A percentile compares a stretch with the other conserved stretches of the same genome.
These are phyloP conservation scores for Drosophila atripex DNA, from an alignment of 2,888 invertebrate genomes.

Conservation along the genomic window DNA sequence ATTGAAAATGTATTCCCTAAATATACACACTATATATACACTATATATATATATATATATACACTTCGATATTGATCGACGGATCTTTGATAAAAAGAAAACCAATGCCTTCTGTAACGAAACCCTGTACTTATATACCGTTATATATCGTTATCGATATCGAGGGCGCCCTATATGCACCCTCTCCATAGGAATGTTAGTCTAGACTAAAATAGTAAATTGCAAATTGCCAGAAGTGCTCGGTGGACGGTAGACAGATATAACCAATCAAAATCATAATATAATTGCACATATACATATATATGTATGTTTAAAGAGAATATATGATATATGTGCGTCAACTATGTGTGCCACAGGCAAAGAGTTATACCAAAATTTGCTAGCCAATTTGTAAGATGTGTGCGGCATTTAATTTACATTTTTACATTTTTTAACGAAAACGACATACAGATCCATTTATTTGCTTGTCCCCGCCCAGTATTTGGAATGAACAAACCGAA, in stretches of 20 bases:
- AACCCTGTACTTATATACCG: conserved; percentile 20
- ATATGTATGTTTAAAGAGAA: too few relatives aligned
- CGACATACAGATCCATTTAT: conserved; percentile 4
- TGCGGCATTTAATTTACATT: conserved; percentile 28
- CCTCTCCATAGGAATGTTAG: conserved; percentile 17
- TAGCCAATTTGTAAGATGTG: conserved; percentile 32
- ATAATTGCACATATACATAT: background rate
- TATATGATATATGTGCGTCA: background rate
- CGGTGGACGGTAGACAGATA: background rate
- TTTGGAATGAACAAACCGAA: conserved; percentile 14
- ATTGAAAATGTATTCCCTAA: conserved; percentile 16
- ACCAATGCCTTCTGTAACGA: conserved; percentile 59
- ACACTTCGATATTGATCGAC: conserved; percentile 11
- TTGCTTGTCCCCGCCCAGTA: conserved; percentile 31
- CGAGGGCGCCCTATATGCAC: too few relatives aligned
- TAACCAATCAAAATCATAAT: conserved; percentile 15
- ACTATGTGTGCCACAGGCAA: conserved; percentile 18
- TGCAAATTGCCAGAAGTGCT: conserved; percentile 9
- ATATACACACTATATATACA: conserved; percentile 25
- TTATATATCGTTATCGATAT: conserved; percentile 19
- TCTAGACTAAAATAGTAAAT: conserved; percentile 32
- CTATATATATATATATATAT: too few relatives aligned
- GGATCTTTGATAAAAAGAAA: conserved; percentile 42
- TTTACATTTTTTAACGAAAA: conserved; percentile 9
- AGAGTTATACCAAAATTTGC: conserved; percentile 22